A percentile compares a stretch with the other conserved stretches of the same genome.
Conservation (phyloP, 2,797 vertebrate genomes). For the Okamejei kenojei region DNA sequence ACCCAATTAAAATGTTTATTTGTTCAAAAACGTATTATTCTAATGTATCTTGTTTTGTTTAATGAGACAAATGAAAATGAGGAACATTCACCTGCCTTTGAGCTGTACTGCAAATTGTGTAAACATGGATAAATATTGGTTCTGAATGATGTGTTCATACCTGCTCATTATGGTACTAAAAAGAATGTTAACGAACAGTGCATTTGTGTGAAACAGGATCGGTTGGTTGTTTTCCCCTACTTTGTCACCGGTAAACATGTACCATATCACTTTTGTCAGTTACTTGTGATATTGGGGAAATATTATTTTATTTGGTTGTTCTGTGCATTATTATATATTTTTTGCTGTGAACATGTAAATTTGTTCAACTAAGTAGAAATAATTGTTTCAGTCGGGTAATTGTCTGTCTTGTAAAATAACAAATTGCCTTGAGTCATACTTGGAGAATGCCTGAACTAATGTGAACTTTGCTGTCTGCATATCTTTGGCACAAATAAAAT, state of each 20-base stretch:
- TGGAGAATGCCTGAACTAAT: conserved; percentile 35
- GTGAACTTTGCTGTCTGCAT: conserved; percentile 19
- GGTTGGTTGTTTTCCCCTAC: background rate
- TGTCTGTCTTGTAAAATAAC: conserved; percentile 26
- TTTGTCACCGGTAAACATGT: background rate
- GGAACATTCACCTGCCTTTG: background rate
- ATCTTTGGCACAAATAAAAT: conserved; percentile 29
- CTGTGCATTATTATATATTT: background rate
- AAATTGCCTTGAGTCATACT: conserved; percentile 33
- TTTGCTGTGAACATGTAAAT: conserved; percentile 8
- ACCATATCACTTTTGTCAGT: conserved; percentile 7
- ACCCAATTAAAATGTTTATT: background rate
- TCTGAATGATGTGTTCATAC: background rate
- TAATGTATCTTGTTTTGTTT: background rate
- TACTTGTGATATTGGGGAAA: conserved; percentile 29
- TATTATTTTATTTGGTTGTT: background rate
- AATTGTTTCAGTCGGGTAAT: conserved; percentile 36
- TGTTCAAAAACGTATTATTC: background rate
- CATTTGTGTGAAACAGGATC: background rate
- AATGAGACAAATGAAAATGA: background rate
- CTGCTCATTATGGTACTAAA: background rate
- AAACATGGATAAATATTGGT: conserved; percentile 12
- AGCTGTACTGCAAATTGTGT: background rate
- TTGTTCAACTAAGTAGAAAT: conserved; percentile 31
- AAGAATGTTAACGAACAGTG: background rate